Conservation (phyloP, 1,140 invertebrate genomes). For the Bursaphelenchus mucronatus region DNA sequence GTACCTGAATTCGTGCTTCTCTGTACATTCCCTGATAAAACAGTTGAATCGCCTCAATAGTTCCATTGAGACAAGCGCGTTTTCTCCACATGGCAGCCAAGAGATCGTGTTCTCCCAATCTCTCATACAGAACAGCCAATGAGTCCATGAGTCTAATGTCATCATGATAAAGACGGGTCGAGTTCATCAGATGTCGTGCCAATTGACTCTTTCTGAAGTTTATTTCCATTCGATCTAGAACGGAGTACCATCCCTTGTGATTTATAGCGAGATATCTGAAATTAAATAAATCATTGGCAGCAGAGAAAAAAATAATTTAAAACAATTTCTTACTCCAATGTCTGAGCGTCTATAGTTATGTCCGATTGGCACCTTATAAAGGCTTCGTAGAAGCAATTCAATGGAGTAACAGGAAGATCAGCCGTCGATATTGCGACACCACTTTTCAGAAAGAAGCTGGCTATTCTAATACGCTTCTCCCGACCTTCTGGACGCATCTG, state of each 20-base stretch:
- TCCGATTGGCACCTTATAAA: not conserved
- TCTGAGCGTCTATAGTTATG: not conserved
- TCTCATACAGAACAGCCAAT: not conserved
- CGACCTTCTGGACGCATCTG: slow-evolving; percentile 5
- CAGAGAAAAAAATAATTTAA: not conserved
- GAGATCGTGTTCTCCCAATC: slow-evolving; percentile 17
- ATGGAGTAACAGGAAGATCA: slow-evolving; percentile 6
- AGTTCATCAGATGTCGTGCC: slow-evolving; percentile 4
- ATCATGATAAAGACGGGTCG: not conserved
- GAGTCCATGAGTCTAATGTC: slow-evolving; percentile 6
- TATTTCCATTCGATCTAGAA: slow-evolving; percentile 11
- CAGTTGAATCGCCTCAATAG: slow-evolving; percentile 1
- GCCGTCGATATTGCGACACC: not conserved
- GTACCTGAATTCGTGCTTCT: too few relatives aligned
- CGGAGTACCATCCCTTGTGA: slow-evolving; percentile 1
- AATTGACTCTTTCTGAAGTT: not conserved
- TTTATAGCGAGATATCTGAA: slow-evolving; percentile 5
- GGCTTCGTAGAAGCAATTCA: slow-evolving; percentile 18
- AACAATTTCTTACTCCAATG: slow-evolving; percentile 11
- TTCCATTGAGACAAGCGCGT: slow-evolving; percentile 14
- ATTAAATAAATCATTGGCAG: not conserved
- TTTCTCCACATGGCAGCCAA: slow-evolving; percentile 9
- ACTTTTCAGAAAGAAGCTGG: slow-evolving; percentile 4
- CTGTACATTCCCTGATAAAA: slow-evolving; percentile 12
- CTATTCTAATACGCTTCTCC: slow-evolving; percentile 2